A percentile compares a stretch with the other conserved stretches of the same genome.
Evolutionary conservation across 2,888 invertebrate species (phyloP).

Genomic region (Troides helena): DNA sequence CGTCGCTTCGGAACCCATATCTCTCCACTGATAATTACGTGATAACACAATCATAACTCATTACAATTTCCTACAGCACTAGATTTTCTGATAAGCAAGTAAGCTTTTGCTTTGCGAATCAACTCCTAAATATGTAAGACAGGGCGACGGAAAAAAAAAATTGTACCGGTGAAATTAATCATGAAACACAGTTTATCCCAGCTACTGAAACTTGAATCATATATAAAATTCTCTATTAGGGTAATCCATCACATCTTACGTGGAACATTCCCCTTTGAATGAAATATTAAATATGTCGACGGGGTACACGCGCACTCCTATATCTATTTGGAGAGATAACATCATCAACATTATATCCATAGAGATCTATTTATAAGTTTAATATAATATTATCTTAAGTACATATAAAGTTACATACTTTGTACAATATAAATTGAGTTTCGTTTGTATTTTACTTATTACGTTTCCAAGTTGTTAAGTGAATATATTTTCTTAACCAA

Average conservation of each 20-base stretch:
- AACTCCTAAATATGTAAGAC: not conserved
- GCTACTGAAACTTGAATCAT: constrained; percentile 3
- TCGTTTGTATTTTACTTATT: not conserved
- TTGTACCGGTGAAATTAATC: not conserved
- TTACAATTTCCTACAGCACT: no score
- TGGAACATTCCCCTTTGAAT: not conserved
- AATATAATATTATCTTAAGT: not conserved
- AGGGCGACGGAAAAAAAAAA: not conserved
- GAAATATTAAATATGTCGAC: constrained; percentile 10
- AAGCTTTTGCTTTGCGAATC: no score
- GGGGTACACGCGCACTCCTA: not conserved
- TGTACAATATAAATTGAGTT: not conserved
- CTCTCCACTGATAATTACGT: no score
- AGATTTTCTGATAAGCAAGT: no score
- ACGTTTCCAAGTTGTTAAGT: no score
- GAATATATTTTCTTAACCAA: no score
- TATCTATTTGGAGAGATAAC: constrained; percentile 1
- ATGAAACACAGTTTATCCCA: not conserved
- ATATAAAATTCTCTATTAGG: constrained; percentile 9
- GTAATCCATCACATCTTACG: constrained; percentile 4
- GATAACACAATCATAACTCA: no score
- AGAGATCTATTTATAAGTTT: not conserved
- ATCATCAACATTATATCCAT: constrained; percentile 1
- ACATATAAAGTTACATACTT: not conserved
- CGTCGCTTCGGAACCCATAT: no score